Evolutionary conservation across 2,888 invertebrate genomes (phyloP).

Genomic region (Crioceris asparagi): DNA sequence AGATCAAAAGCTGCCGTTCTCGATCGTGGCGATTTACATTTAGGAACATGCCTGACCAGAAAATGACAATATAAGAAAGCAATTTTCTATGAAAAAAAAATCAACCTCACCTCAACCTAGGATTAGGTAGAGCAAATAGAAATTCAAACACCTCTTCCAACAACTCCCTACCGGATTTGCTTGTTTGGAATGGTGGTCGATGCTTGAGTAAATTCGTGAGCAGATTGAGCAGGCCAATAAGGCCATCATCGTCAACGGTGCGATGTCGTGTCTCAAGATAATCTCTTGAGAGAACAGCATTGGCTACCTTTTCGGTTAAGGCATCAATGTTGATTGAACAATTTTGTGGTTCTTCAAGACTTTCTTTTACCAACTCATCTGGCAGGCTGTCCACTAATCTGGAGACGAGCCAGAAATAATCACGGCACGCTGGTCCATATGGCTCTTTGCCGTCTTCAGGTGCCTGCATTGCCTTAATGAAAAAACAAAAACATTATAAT

Average conservation of each 20-base stretch:
- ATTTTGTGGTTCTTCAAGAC: slow-evolving; percentile 45
- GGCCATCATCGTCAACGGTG: slow-evolving; percentile 79
- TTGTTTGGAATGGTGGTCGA: slow-evolving; percentile 75
- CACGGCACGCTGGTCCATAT: slow-evolving; percentile 87
- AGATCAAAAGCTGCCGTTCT: slow-evolving; percentile 87
- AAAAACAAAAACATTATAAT: no score
- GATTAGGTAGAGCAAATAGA: slow-evolving; percentile 82
- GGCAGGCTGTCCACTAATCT: slow-evolving; percentile 78
- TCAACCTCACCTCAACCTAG: no score
- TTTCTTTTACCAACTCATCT: slow-evolving; percentile 63
- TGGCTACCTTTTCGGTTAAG: slow-evolving; percentile 53
- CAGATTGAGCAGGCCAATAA: slow-evolving; percentile 78
- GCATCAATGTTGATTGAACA: slow-evolving; percentile 58
- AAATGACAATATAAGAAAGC: no score
- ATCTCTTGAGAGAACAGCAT: slow-evolving; percentile 66
- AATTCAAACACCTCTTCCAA: slow-evolving; percentile 63
- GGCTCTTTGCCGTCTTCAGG: slow-evolving; percentile 84
- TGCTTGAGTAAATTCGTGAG: slow-evolving; percentile 83
- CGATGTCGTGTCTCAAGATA: slow-evolving; percentile 72
- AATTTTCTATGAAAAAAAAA: no score
- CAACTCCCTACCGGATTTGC: slow-evolving; percentile 61
- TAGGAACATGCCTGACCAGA: slow-evolving; percentile 83
- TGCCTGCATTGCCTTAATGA: slow-evolving; percentile 27
- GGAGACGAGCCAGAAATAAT: slow-evolving; percentile 89
- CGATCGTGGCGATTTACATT: slow-evolving; percentile 85